Evolutionary conservation across 37 sponge, comb jelly and placozoan species (phyloP).

Genomic region (Geodia barretti): DNA sequence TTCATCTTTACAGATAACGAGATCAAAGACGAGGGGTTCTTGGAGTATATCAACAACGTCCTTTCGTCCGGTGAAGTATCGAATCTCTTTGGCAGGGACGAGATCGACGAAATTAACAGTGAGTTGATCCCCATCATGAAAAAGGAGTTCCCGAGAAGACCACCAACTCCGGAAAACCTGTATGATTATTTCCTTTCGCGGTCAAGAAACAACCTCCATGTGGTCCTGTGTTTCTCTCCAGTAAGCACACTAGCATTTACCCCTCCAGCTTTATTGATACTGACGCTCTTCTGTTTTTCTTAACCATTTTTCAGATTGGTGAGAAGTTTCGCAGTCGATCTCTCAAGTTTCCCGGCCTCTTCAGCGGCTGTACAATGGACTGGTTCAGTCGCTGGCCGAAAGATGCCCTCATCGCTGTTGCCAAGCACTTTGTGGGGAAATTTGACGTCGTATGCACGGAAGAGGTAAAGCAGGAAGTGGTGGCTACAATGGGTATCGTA

Average conservation of each 20-base stretch:
- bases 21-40: constrained; percentile 99
- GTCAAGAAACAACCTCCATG: constrained; percentile 96
- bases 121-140: constrained; percentile 98
- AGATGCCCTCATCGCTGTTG: constrained; percentile 97
- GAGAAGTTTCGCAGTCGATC: constrained; percentile 98
- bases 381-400: constrained; percentile 99
- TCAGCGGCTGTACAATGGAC: constrained; percentile 99
- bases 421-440: constrained; percentile 87
- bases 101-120: constrained; percentile 93
- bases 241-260: constrained; percentile 38
- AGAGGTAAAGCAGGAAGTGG: constrained; percentile 87
- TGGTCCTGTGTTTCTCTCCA: constrained; percentile 99
- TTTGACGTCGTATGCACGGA: constrained; percentile 86
- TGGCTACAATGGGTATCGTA: constrained; percentile 94
- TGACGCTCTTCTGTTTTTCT: no score
- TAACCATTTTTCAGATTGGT: constrained; percentile 79
- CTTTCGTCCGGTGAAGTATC: constrained; percentile 99
- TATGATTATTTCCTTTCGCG: constrained; percentile 96
- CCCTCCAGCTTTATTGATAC: no score
- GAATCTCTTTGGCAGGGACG: constrained; percentile 96
- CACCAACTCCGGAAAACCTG: constrained; percentile 98
- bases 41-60: constrained; percentile 99
- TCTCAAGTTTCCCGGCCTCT: constrained; percentile 98
- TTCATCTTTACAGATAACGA: constrained; percentile 99
- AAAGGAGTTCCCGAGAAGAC: constrained; percentile 92